Base-by-base conservation (phyloP, 1,140 invertebrate species). In the Aphaenogaster floridana region DNA sequence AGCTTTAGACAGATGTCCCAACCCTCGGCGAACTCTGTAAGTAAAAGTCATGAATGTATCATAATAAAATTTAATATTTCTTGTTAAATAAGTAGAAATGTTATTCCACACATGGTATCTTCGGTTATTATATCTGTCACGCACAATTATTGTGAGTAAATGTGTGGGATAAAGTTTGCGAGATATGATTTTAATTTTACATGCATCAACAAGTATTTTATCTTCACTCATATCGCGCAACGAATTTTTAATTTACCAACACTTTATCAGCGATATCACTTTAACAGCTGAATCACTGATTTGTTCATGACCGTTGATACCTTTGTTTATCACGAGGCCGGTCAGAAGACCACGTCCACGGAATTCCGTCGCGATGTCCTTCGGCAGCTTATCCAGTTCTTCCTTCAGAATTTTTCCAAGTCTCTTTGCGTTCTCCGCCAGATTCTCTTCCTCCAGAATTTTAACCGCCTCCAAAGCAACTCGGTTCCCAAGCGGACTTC, bases 401-500 rank as follows among this genome's bases (percentile, higher is more conserved):
- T 91, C 81, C 57, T 97, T 95, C 17, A 98, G 92, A 9, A 97
- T 93, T 77, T 96, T 92, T 15, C 98, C 98, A 93, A 98, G 95
- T 86, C 94, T 95, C 3, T 96, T 94, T 0, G 98, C 96, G 94
- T 98, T 98, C 69, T 97, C 97, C 3, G 97, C 96, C 3, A 98
- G 93, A 72, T 97, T 97, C 92, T 98, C 98, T 88, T 98, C 97
- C 90, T 97, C 95, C 39, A 98, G 74, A 4, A 96, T 95, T 88
- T 96, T 94, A 0, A 97, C 91, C 0, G 96, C 96, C 61, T 96
- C 96, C 39, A 96, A 93, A 2, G 96, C 96, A 3, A 98, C 96
- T 93, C 96, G 96, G 90, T 97, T 97, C 11, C 97, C 98, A 13
- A 98, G 93, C 1, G 98, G 98, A 96, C 98, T 98, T 13, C 98